phyloP scores from a whole-genome alignment of 2,888 invertebrate genomes.

The Yponomeuta cagnagella region DNA sequence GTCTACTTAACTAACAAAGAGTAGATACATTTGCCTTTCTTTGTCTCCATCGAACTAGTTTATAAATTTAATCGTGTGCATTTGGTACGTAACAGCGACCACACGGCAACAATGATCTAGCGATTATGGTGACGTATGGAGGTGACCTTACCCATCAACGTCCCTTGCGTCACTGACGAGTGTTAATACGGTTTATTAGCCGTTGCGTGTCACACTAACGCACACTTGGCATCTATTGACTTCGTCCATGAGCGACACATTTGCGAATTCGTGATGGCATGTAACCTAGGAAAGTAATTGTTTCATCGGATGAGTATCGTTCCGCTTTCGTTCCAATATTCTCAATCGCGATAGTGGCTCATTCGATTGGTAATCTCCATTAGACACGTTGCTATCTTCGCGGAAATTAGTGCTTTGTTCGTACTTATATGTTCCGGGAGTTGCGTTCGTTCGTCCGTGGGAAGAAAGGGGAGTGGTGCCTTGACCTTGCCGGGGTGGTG shows the following conservation, averaged over 20 bases:
- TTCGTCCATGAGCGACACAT: slow-evolving; percentile 1
- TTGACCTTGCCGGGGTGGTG: slow-evolving; percentile 62
- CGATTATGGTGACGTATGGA: slow-evolving; percentile 20
- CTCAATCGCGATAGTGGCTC: neutral
- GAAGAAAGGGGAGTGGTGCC: slow-evolving; percentile 22
- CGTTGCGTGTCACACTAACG: slow-evolving; percentile 35
- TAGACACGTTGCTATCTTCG: neutral
- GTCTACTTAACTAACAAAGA: neutral
- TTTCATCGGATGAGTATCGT: neutral
- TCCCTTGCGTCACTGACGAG: slow-evolving; percentile 24
- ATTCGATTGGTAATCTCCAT: neutral
- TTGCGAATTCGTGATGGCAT: neutral
- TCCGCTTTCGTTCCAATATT: neutral
- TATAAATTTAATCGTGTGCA: neutral
- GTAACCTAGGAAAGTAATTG: neutral
- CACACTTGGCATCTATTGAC: slow-evolving; percentile 35
- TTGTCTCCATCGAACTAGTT: neutral
- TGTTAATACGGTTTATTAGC: slow-evolving; percentile 50
- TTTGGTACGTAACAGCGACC: neutral
- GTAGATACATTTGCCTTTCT: neutral
- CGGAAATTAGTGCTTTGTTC: neutral
- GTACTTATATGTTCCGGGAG: neutral
- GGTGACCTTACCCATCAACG: slow-evolving; percentile 37
- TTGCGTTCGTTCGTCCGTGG: slow-evolving; percentile 4
- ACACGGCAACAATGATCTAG: neutral